Conservation (phyloP, 2,888 invertebrate species). For the Euplagia quadripunctaria region DNA sequence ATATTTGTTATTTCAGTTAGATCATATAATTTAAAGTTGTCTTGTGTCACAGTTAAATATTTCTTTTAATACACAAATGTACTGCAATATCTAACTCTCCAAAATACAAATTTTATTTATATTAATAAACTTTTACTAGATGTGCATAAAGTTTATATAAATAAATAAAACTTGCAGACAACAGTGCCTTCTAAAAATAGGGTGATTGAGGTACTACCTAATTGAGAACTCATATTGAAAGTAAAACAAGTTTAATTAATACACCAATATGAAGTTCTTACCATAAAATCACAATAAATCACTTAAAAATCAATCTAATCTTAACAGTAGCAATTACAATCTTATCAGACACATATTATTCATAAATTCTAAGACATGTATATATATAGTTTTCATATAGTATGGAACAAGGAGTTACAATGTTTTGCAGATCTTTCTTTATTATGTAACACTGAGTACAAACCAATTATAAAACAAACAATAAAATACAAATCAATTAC, state of each 20-base stretch:
- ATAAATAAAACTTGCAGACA: not conserved
- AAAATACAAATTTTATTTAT: too few species aligned
- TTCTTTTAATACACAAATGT: too few species aligned
- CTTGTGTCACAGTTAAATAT: too few species aligned
- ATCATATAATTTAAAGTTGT: too few species aligned
- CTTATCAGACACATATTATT: not conserved
- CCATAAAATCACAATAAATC: not conserved
- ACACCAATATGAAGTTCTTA: not conserved
- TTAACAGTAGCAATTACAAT: not conserved
- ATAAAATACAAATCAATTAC: not conserved
- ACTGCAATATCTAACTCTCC: too few species aligned
- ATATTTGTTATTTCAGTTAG: too few species aligned
- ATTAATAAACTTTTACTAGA: not conserved
- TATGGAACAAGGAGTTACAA: not conserved
- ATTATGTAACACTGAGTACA: not conserved
- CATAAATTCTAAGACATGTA: not conserved
- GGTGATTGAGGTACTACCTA: not conserved
- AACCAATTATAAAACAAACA: not conserved
- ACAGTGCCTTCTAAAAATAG: not conserved
- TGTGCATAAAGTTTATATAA: not conserved
- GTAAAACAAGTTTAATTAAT: not conserved
- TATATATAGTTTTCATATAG: too few species aligned
- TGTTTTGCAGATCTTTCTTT: not conserved
- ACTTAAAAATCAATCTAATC: not conserved
- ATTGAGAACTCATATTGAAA: not conserved